Evolutionary conservation across 2,113 vertebrate genomes (phyloP), one percentile per base, ranked within the genome.

Genomic region (Callionymus lyra): DNA sequence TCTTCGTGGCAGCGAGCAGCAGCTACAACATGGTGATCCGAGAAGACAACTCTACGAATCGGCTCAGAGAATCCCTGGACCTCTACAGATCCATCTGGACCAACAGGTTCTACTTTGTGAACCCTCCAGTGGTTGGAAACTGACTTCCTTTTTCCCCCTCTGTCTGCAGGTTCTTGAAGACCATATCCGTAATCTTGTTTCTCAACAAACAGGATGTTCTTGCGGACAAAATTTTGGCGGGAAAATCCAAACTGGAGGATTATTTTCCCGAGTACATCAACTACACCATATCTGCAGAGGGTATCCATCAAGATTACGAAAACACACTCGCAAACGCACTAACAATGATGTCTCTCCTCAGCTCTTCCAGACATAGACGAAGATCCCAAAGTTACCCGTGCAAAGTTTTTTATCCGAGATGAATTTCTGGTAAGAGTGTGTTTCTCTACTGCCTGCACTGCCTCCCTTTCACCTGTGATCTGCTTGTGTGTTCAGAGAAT

Each of bases 11-110:
- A 1, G 93, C 94, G 32, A 94, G 94, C 76, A 98, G 94, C 69
- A 98, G 94, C 84, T 98, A 98, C 84, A 98, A 98, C 84, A 98
- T 98, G 94, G 94, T 98, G 62, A 97, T 98, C 85, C 87, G 93
- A 67, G 94, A 98, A 70, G 94, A 98, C 68, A 94, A 97, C 70
- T 96, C 91, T 47, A 97, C 93, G 73, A 98, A 98, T 72, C 83
- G 94, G 50, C 89, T 98, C 45, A 68, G 92, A 49, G 94, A 98
- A 52, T 92, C 92, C 9, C 85, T 97, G 72, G 91, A 98, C 72
- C 92, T 98, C 44, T 98, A 94, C 57, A 92, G 90, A 76, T 96
- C 92, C 63, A 98, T 98, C 82, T 98, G 94, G 94, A 97, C 94
- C 72, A 98, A 98, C 59, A 94, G 93, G 94, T 93, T 35, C 13